A percentile compares a stretch with the other conserved stretches of the same genome.
phyloP scores from a whole-genome alignment of 2,888 invertebrate genomes.

The Troides aeacus region DNA sequence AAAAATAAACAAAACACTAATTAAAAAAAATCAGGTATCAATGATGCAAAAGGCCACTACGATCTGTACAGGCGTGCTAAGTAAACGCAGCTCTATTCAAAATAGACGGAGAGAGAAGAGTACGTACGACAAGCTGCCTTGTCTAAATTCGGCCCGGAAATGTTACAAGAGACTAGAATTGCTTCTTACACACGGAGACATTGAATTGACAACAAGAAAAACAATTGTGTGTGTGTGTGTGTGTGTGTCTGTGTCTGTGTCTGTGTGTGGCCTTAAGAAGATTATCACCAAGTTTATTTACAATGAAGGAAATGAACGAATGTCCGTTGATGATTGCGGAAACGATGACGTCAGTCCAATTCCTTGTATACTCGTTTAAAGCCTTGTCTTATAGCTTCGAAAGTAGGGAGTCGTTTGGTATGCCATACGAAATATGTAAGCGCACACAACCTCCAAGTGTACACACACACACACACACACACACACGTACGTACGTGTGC shows the following conservation, averaged over 20 bases:
- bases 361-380: constrained; percentile 60
- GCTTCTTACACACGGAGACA: constrained; percentile 53
- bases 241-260: too few relatives aligned
- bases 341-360: constrained; percentile 60
- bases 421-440: constrained; percentile 55
- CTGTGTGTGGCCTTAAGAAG: constrained; percentile 52
- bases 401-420: constrained; percentile 64
- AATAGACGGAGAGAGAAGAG: constrained; percentile 33
- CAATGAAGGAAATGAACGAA: constrained; percentile 52
- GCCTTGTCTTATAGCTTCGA: constrained; percentile 62
- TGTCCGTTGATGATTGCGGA: constrained; percentile 38
- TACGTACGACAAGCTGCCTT: constrained; percentile 32
- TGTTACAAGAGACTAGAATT: constrained; percentile 68
- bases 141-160: constrained; percentile 41
- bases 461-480: constrained; percentile 33
- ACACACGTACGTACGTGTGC: too few relatives aligned
- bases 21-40: constrained; percentile 69
- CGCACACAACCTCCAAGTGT: constrained; percentile 55
- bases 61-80: constrained; percentile 39
- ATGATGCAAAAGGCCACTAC: constrained; percentile 53
- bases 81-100: constrained; percentile 36
- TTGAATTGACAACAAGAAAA: constrained; percentile 34
- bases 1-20: constrained; percentile 45
- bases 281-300: constrained; percentile 61
- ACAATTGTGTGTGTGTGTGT: constrained; percentile 36